Evolutionary conservation across 2,797 vertebrate species (phyloP).

Genomic region (Amniataba percoides): DNA sequence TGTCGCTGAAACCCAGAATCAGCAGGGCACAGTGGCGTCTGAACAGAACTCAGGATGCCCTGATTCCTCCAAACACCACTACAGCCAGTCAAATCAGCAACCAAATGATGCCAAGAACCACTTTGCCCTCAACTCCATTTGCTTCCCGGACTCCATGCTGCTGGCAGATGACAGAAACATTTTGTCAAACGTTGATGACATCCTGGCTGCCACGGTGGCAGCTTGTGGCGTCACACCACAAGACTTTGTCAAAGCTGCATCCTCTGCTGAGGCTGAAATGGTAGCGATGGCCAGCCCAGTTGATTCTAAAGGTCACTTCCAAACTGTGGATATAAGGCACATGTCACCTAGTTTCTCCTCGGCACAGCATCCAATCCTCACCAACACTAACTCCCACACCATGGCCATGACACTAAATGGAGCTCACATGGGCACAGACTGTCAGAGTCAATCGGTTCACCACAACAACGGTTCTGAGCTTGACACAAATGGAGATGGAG

Average conservation of each 20-base stretch:
- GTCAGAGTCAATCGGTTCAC: constrained; percentile 85
- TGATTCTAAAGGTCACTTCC: constrained; percentile 92
- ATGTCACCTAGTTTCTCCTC: constrained; percentile 89
- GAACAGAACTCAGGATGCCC: constrained; percentile 87
- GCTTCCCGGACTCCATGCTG: constrained; percentile 96
- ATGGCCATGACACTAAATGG: constrained; percentile 91
- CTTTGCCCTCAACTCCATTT: constrained; percentile 95
- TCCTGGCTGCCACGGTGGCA: constrained; percentile 95
- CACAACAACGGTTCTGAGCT: constrained; percentile 86
- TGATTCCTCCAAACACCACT: constrained; percentile 91
- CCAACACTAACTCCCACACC: constrained; percentile 86
- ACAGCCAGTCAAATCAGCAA: constrained; percentile 87
- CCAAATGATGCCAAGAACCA: constrained; percentile 92
- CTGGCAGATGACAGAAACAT: constrained; percentile 96
- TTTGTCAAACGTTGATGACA: constrained; percentile 97
- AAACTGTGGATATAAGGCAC: constrained; percentile 89
- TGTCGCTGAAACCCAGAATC: constrained; percentile 85
- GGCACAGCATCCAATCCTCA: constrained; percentile 84
- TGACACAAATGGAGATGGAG: constrained; percentile 86
- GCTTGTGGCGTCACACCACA: constrained; percentile 95
- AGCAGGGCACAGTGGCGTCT: constrained; percentile 85
- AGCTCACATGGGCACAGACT: constrained; percentile 88
- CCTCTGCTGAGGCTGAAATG: constrained; percentile 88
- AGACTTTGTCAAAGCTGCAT: constrained; percentile 94
- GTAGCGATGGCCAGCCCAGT: constrained; percentile 83